phyloP scores from a whole-genome alignment of 2,113 vertebrate genomes.

The Panthera tigris region DNA sequence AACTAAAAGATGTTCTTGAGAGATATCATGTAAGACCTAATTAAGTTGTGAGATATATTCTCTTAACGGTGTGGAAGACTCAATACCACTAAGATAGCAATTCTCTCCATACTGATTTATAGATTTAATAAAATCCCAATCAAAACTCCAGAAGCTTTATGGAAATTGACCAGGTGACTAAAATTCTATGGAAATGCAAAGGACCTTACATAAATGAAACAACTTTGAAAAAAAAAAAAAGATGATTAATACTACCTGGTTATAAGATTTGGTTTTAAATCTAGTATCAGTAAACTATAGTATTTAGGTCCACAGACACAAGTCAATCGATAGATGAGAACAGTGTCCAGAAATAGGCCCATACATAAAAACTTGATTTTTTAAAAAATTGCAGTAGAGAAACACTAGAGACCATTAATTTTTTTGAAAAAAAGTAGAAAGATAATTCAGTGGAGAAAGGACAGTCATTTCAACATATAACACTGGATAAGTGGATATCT shows the following conservation, averaged over 20 bases:
- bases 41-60: background rate
- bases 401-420: background rate
- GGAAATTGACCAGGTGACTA: background rate
- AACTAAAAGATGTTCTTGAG: background rate
- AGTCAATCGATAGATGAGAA: background rate
- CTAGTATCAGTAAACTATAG: background rate
- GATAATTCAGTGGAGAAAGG: background rate
- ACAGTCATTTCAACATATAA: background rate
- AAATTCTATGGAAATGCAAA: background rate
- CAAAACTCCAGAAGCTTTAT: background rate
- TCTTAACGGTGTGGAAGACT: background rate
- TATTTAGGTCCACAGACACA: background rate
- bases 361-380: background rate
- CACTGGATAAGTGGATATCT: background rate
- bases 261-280: conserved; percentile 2
- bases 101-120: background rate
- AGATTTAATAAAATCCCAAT: background rate
- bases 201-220: background rate
- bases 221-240: background rate
- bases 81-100: background rate
- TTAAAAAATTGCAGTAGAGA: background rate
- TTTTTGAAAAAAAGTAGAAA: background rate
- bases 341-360: background rate
- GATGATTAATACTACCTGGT: background rate
- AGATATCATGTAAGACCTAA: background rate